These are phyloP conservation scores for Ictalurus punctatus DNA, from an alignment of 2,113 vertebrate genomes.

Conservation along the genomic window DNA sequence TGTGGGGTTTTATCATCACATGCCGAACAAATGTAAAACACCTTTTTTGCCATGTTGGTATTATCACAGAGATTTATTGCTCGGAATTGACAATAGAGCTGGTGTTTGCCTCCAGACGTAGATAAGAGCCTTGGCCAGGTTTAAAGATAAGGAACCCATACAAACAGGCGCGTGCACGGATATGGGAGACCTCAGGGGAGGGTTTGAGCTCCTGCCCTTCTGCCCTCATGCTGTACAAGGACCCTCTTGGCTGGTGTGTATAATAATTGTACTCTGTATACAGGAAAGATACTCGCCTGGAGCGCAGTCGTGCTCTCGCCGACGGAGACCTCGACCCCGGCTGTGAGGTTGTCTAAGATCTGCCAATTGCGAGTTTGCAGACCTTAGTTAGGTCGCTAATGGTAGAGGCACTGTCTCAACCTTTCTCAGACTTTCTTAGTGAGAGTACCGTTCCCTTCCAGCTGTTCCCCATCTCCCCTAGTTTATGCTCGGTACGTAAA, in stretches of 20 bases:
- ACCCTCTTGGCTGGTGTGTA: neutral
- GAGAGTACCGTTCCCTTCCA: neutral
- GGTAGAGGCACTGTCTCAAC: neutral
- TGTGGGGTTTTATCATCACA: constrained; percentile 19
- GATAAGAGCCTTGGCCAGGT: constrained; percentile 24
- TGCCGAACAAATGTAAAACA: constrained; percentile 29
- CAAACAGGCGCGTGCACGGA: neutral
- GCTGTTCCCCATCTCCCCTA: neutral
- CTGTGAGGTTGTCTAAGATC: neutral
- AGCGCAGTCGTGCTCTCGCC: neutral
- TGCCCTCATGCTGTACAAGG: neutral
- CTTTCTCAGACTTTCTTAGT: neutral
- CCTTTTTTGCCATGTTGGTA: constrained; percentile 16
- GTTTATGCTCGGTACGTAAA: neutral
- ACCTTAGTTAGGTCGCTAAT: neutral
- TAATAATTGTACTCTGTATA: constrained; percentile 1
- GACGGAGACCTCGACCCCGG: neutral
- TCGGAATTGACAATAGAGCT: neutral
- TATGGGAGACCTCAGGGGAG: neutral
- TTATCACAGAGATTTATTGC: constrained; percentile 33
- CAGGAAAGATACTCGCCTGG: neutral
- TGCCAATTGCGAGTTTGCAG: neutral
- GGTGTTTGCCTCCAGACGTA: constrained; percentile 17
- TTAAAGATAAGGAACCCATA: constrained; percentile 8
- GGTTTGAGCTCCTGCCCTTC: constrained; percentile 1